phyloP scores from a whole-genome alignment of 2,888 invertebrate genomes.

The Zaprionus lineosus region DNA sequence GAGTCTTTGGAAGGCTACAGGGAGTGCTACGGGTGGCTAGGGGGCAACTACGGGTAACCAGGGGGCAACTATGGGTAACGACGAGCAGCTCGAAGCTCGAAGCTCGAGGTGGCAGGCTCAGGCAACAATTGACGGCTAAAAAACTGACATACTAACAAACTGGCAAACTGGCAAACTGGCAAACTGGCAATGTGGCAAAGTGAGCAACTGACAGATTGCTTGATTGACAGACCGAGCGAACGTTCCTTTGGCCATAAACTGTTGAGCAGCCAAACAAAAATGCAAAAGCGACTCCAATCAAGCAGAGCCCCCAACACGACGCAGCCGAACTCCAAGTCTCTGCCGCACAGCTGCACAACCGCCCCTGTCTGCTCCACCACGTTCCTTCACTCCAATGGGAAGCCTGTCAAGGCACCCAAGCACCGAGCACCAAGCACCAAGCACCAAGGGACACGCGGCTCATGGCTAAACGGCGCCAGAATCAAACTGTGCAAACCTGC shows the following conservation, averaged over 20 bases:
- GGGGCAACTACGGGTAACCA: too few relatives aligned
- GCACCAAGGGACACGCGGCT: too few relatives aligned
- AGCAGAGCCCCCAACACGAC: constrained; percentile 33
- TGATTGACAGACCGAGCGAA: constrained; percentile 13
- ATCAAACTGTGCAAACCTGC: constrained; percentile 75
- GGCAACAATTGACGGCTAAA: constrained; percentile 55
- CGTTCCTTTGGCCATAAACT: constrained; percentile 38
- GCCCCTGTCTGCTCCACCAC: not conserved
- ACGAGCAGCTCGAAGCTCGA: too few relatives aligned
- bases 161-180: too few relatives aligned
- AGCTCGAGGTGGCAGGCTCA: not conserved
- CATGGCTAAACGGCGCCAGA: constrained; percentile 69
- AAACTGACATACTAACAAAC: too few relatives aligned
- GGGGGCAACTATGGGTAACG: too few relatives aligned
- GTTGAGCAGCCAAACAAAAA: constrained; percentile 55
- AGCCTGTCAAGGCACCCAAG: too few relatives aligned
- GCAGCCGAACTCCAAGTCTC: constrained; percentile 1
- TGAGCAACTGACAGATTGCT: constrained; percentile 16
- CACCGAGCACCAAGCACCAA: too few relatives aligned
- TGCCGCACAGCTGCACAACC: not conserved
- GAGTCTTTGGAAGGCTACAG: too few relatives aligned
- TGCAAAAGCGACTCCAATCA: constrained; percentile 59
- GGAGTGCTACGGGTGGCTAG: too few relatives aligned
- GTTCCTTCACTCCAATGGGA: constrained; percentile 19
- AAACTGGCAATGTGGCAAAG: too few relatives aligned